Conservation (phyloP, 2,797 vertebrate genomes). For the Strix occidentalis region DNA sequence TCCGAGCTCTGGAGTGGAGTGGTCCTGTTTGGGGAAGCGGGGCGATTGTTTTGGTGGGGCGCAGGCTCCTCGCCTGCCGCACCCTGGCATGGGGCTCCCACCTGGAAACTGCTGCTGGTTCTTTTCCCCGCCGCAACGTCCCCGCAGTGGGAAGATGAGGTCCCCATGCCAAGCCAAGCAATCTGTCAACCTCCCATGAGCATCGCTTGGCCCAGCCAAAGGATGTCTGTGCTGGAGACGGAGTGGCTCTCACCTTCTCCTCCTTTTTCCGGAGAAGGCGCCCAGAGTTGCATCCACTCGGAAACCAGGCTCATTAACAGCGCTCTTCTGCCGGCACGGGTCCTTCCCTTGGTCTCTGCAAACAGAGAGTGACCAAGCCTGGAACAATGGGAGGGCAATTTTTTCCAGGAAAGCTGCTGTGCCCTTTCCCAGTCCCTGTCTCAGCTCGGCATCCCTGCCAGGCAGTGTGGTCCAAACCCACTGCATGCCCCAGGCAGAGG, state of each 20-base stretch:
- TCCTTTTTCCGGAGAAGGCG: constrained; percentile 47
- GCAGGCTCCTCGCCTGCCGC: neutral
- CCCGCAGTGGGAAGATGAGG: neutral
- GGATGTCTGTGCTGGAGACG: neutral
- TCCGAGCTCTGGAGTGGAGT: neutral
- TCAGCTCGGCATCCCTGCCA: neutral
- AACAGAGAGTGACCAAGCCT: neutral
- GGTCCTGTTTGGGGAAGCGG: constrained; percentile 7
- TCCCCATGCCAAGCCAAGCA: neutral
- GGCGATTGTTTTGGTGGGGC: neutral
- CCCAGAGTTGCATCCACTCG: neutral
- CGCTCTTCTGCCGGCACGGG: neutral
- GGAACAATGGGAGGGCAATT: constrained; percentile 37
- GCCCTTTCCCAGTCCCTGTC: neutral
- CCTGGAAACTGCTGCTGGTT: neutral
- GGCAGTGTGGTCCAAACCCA: neutral
- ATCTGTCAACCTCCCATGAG: neutral
- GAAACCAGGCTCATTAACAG: constrained; percentile 12
- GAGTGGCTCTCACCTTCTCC: neutral
- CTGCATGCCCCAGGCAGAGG: neutral
- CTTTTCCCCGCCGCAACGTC: neutral
- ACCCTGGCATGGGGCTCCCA: neutral
- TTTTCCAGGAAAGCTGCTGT: constrained; percentile 34
- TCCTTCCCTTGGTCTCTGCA: neutral
- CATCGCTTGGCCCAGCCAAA: neutral